These are phyloP conservation scores for Clupea harengus DNA, from an alignment of 2,113 vertebrate species.

Conservation along the genomic window DNA sequence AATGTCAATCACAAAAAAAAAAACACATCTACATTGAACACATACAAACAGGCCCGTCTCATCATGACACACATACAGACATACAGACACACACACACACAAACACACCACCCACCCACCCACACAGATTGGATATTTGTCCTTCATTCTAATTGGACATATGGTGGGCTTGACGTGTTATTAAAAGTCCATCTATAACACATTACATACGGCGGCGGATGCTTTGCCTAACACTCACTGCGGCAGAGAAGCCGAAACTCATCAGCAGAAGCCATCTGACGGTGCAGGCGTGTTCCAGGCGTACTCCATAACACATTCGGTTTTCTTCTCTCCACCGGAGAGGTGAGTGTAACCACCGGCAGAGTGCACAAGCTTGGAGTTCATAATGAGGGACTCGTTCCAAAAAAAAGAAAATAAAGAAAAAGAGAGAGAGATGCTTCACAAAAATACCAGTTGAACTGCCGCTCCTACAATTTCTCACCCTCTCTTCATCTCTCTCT, in stretches of 20 bases:
- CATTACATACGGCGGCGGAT: not conserved
- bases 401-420: not conserved
- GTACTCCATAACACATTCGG: not conserved
- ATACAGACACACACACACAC: not conserved
- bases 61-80: not conserved
- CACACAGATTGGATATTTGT: conserved; percentile 10
- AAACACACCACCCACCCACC: not conserved
- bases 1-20: not conserved
- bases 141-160: conserved; percentile 22
- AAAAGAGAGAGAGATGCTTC: not conserved
- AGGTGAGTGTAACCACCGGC: not conserved
- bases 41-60: not conserved
- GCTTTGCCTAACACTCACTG: not conserved
- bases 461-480: not conserved
- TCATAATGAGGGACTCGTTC: conserved; percentile 26
- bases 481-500: conserved; percentile 25
- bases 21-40: not conserved
- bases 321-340: conserved; percentile 8
- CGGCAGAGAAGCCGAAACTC: not conserved
- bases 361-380: not conserved
- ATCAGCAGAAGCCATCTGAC: conserved; percentile 1
- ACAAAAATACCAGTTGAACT: not conserved
- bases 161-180: conserved; percentile 23
- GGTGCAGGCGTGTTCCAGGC: not conserved
- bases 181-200: conserved; percentile 27